These are phyloP conservation scores for Drosophila murphyi DNA, from an alignment of 1,140 invertebrate species.

Conservation along the genomic window DNA sequence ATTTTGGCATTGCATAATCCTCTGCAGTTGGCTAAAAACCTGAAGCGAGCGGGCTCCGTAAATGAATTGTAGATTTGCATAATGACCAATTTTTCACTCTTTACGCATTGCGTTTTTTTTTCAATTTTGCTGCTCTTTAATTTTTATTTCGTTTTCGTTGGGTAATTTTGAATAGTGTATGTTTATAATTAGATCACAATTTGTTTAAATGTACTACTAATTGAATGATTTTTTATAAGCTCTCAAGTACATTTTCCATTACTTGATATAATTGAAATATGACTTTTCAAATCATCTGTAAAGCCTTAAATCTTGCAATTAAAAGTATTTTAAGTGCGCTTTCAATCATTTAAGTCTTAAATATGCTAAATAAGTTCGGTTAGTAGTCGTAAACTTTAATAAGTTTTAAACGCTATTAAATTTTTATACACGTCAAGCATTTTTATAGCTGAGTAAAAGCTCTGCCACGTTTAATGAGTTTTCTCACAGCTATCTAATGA, in stretches of 20 bases:
- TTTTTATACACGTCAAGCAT: too few relatives aligned
- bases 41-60: constrained; percentile 25
- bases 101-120: constrained; percentile 22
- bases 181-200: too few relatives aligned
- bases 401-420: background rate
- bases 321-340: too few relatives aligned
- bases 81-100: constrained; percentile 72
- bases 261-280: too few relatives aligned
- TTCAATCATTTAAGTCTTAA: too few relatives aligned
- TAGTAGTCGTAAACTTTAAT: background rate
- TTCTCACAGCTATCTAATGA: background rate
- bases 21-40: constrained; percentile 62
- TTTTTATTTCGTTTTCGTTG: constrained; percentile 46
- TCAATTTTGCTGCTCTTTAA: constrained; percentile 49
- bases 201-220: too few relatives aligned
- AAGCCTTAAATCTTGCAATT: too few relatives aligned
- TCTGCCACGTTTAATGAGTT: background rate
- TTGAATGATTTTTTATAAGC: too few relatives aligned
- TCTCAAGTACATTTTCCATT: too few relatives aligned
- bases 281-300: too few relatives aligned
- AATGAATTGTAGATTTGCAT: constrained; percentile 78
- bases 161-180: constrained; percentile 32
- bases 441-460: background rate
- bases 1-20: constrained; percentile 73
- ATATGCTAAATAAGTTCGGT: too few relatives aligned